A percentile compares a stretch with the other conserved stretches of the same genome.
These are phyloP conservation scores for Borostomias antarcticus DNA, from an alignment of 2,797 vertebrate species.

Conservation along the genomic window DNA sequence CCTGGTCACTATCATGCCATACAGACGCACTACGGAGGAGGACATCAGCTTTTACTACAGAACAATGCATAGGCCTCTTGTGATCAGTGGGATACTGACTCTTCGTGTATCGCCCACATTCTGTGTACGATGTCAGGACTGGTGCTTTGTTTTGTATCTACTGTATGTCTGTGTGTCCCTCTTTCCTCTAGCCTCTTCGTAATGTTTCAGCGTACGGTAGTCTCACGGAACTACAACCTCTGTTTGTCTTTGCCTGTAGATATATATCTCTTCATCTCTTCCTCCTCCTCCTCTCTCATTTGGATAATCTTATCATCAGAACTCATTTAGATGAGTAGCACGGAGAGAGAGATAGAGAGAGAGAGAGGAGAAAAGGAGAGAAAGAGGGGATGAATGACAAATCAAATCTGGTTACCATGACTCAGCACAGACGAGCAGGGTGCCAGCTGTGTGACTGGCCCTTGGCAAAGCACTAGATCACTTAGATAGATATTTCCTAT, in stretches of 20 bases:
- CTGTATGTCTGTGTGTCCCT: too few species aligned
- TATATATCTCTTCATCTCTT: not conserved
- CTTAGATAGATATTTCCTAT: conserved; percentile 67
- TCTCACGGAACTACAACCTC: too few species aligned
- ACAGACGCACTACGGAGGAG: too few species aligned
- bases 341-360: not conserved
- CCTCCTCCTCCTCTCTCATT: not conserved
- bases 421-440: conserved; percentile 39
- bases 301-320: not conserved
- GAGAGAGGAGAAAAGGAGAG: not conserved
- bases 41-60: not conserved
- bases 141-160: too few species aligned
- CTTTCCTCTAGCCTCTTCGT: too few species aligned
- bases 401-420: conserved; percentile 37
- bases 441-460: conserved; percentile 12
- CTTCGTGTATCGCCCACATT: too few species aligned
- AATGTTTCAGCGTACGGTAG: not conserved
- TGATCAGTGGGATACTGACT: too few species aligned
- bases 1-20: too few species aligned
- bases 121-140: too few species aligned
- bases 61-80: not conserved
- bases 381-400: not conserved
- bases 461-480: conserved; percentile 21
- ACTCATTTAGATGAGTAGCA: not conserved
- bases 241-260: not conserved